Conservation (phyloP, 2,797 vertebrate species). For the Champsocephalus gunnari region DNA sequence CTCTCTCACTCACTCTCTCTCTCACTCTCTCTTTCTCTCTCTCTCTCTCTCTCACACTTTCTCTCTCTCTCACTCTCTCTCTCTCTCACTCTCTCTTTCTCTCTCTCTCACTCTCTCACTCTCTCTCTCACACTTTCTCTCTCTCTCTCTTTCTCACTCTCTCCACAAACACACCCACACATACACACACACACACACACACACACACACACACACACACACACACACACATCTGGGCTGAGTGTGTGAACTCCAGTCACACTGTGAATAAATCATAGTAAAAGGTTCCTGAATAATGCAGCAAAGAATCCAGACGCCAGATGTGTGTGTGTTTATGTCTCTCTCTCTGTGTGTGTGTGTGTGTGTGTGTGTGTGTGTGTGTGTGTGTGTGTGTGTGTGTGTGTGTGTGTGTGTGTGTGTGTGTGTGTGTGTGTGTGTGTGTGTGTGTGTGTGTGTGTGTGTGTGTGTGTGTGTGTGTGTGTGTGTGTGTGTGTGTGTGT, state of each 20-base stretch:
- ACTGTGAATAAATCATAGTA: constrained; percentile 79
- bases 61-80: no score
- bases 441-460: constrained; percentile 34
- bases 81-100: neutral
- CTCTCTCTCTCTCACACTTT: no score
- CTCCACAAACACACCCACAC: constrained; percentile 3
- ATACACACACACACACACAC: constrained; percentile 24
- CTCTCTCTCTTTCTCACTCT: neutral
- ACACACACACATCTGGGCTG: constrained; percentile 17
- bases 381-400: constrained; percentile 17
- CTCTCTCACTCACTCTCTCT: no score
- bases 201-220: constrained; percentile 33
- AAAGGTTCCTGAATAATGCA: constrained; percentile 77
- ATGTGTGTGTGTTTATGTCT: constrained; percentile 27
- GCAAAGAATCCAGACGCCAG: constrained; percentile 66
- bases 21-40: no score
- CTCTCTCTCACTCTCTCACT: no score
- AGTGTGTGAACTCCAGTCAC: constrained; percentile 61
- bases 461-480: constrained; percentile 37
- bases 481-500: constrained; percentile 27
- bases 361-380: constrained; percentile 30
- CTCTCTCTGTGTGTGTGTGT: constrained; percentile 25
- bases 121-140: no score
- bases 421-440: constrained; percentile 46
- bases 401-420: constrained; percentile 39